Conservation (phyloP, 2,888 invertebrate genomes). For the Chymomyza procnemis region DNA sequence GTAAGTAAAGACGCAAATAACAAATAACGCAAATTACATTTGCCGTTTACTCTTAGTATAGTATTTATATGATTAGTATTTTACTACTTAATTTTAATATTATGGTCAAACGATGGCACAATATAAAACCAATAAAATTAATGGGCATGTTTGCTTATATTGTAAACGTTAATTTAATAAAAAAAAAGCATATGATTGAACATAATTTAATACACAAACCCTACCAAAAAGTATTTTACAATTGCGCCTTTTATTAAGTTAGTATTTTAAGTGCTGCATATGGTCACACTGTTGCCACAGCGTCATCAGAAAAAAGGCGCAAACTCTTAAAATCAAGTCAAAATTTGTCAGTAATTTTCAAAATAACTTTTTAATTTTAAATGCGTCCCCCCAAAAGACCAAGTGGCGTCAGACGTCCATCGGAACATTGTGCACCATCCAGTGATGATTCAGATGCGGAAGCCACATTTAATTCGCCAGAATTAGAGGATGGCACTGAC, state of each 20-base stretch:
- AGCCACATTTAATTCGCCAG: constrained; percentile 33
- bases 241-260: not conserved
- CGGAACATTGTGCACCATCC: not conserved
- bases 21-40: too few species aligned
- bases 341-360: not conserved
- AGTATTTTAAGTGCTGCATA: not conserved
- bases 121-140: too few species aligned
- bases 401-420: not conserved
- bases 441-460: constrained; percentile 1
- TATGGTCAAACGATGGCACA: too few species aligned
- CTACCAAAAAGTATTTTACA: too few species aligned
- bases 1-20: too few species aligned
- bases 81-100: too few species aligned
- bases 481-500: constrained; percentile 33
- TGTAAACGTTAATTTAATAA: too few species aligned
- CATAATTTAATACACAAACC: too few species aligned
- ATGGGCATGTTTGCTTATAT: too few species aligned
- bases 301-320: not conserved
- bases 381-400: not conserved
- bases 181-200: too few species aligned
- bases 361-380: not conserved
- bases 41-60: too few species aligned
- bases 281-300: not conserved
- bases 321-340: not conserved
- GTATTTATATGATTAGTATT: too few species aligned